These are phyloP conservation scores for Anarhynchus alexandrinus DNA, from an alignment of 2,113 vertebrate species.

Conservation along the genomic window DNA sequence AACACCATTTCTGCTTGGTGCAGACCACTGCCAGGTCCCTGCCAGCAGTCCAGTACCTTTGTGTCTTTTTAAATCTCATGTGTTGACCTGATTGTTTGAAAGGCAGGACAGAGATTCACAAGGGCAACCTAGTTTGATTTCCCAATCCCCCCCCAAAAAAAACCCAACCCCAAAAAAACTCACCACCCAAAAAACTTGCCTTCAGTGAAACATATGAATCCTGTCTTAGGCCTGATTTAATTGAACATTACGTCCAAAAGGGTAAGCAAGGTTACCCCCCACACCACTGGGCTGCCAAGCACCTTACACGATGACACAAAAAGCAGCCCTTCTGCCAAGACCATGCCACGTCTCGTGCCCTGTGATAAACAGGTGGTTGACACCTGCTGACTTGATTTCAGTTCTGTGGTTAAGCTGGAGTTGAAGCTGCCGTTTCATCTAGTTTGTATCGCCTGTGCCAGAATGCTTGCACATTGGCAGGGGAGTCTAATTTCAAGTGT, in stretches of 20 bases:
- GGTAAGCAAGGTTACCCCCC: not conserved
- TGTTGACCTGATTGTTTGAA: not conserved
- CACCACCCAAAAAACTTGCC: not conserved
- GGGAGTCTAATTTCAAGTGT: not conserved
- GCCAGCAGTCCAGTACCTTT: not conserved
- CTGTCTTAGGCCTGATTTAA: not conserved
- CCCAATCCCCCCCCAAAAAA: not conserved
- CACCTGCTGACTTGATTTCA: not conserved
- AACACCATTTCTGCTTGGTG: not conserved
- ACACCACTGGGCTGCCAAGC: not conserved
- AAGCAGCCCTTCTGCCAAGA: not conserved
- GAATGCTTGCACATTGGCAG: not conserved
- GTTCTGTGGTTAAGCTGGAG: not conserved
- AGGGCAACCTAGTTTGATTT: not conserved
- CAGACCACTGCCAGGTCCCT: not conserved
- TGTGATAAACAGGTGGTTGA: not conserved
- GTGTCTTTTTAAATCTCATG: not conserved
- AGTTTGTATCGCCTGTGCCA: not conserved
- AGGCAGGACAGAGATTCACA: not conserved
- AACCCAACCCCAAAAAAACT: no score
- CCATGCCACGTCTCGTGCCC: not conserved
- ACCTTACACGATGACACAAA: fast-evolving
- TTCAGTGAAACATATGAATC: not conserved
- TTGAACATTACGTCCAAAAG: not conserved
- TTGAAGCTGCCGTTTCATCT: not conserved